Evolutionary conservation across 1,140 invertebrate genomes (phyloP).

Genomic region (Saccostrea cuccullata): DNA sequence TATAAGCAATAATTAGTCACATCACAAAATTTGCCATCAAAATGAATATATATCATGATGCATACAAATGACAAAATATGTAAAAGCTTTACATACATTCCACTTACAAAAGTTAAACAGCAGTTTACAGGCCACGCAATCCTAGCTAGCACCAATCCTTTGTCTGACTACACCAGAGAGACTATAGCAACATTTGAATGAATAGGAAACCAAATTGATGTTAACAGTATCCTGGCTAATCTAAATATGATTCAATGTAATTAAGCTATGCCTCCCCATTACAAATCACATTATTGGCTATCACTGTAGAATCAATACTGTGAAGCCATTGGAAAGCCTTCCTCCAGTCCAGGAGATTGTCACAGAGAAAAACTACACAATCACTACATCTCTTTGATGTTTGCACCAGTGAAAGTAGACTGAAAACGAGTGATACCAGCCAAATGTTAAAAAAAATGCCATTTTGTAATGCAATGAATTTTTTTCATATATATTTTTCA

Average conservation of each 20-base stretch:
- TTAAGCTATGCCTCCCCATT: conserved; percentile 32
- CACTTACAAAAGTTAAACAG: no score
- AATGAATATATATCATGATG: no score
- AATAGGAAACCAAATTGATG: conserved; percentile 34
- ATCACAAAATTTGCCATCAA: no score
- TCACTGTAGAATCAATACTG: conserved; percentile 22
- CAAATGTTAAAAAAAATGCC: neutral
- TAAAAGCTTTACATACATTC: no score
- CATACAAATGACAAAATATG: no score
- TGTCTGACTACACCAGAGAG: neutral
- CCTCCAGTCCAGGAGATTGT: neutral
- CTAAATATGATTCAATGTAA: conserved; percentile 38
- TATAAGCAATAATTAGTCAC: no score
- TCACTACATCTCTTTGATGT: conserved; percentile 33
- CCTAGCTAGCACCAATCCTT: no score
- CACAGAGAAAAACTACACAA: conserved; percentile 7
- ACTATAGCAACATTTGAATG: neutral
- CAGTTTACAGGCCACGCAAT: no score
- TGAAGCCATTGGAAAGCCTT: neutral
- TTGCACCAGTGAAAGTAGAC: conserved; percentile 8
- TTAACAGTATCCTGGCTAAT: conserved; percentile 35
- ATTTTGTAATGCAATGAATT: neutral
- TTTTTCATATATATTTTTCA: no score
- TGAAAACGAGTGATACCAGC: neutral
- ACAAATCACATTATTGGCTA: conserved; percentile 37